Evolutionary conservation across 2,113 vertebrate genomes (phyloP).

Genomic region (Antechinus flavipes): DNA sequence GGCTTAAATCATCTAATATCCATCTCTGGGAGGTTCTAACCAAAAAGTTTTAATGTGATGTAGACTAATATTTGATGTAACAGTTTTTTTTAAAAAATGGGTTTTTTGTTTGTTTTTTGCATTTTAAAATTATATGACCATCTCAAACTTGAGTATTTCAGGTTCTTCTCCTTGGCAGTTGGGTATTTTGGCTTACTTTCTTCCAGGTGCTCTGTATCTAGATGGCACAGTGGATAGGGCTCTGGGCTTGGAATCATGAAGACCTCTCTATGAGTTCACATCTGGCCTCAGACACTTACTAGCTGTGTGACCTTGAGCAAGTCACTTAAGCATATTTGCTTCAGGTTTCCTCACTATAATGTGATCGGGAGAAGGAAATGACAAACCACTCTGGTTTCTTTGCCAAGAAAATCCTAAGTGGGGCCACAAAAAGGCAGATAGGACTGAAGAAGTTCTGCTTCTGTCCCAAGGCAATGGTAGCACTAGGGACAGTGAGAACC

Average conservation of each 20-base stretch:
- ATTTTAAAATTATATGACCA: neutral
- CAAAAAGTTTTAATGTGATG: neutral
- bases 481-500: constrained; percentile 51
- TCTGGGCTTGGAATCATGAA: neutral
- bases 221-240: neutral
- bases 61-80: neutral
- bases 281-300: neutral
- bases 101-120: too few species aligned
- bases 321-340: neutral
- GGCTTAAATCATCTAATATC: neutral
- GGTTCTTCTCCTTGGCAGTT: constrained; percentile 23
- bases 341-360: neutral
- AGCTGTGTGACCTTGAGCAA: neutral
- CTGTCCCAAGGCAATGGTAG: constrained; percentile 1
- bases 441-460: neutral
- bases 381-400: neutral
- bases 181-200: constrained; percentile 67
- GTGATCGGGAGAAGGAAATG: neutral
- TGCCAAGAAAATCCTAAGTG: neutral
- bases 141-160: neutral
- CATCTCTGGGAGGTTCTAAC: neutral
- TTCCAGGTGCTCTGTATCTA: neutral
- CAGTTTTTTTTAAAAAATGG: neutral
- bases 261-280: neutral
- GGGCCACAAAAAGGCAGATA: neutral